Conservation (phyloP, 2,888 invertebrate species). For the Nasonia oneida region DNA sequence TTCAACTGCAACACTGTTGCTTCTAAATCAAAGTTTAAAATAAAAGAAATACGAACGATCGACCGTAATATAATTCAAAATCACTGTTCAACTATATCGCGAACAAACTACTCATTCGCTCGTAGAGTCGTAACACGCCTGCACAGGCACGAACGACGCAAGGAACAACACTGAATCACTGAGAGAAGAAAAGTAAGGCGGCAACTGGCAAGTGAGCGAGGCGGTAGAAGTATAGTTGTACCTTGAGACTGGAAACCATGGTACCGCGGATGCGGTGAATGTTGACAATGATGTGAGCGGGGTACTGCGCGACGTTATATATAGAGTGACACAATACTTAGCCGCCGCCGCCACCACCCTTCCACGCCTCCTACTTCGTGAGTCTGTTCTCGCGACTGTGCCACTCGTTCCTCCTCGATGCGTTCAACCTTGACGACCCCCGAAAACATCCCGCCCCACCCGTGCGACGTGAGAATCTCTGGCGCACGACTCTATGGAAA, state of each 20-base stretch:
- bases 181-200: conserved; percentile 58
- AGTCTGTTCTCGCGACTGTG: conserved; percentile 21
- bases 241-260: conserved; percentile 78
- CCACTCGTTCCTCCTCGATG: conserved; percentile 60
- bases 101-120: not conserved
- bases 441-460: conserved; percentile 63
- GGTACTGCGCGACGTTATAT: conserved; percentile 75
- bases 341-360: conserved; percentile 54
- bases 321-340: conserved; percentile 77
- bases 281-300: conserved; percentile 77
- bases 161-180: conserved; percentile 65
- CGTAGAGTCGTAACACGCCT: not conserved
- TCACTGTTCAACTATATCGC: not conserved
- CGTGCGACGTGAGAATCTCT: not conserved
- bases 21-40: not conserved
- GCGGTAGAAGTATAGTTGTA: conserved; percentile 68
- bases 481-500: not conserved
- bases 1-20: not conserved
- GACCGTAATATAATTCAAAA: not conserved
- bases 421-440: conserved; percentile 73
- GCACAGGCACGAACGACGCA: conserved; percentile 56
- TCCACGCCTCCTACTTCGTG: conserved; percentile 33
- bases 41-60: not conserved
- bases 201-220: conserved; percentile 26
- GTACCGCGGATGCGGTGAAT: conserved; percentile 78